A percentile compares a stretch with the other conserved stretches of the same genome.
Conservation (phyloP, 2,888 invertebrate species). For the Epiblema foenella region DNA sequence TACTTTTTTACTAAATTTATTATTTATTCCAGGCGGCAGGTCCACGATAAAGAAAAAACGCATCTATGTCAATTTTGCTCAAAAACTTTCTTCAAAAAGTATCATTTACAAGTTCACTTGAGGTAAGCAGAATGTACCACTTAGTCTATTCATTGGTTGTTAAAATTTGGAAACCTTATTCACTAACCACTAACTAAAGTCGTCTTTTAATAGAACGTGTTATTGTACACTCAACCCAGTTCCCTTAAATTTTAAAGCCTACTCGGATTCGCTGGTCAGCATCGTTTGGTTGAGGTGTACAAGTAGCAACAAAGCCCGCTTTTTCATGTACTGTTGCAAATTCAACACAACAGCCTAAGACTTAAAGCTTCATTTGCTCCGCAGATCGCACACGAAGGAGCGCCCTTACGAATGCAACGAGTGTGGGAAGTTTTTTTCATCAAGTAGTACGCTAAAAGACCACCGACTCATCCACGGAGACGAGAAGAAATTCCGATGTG, state of each 20-base stretch:
- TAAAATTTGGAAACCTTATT: too few relatives aligned
- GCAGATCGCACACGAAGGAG: conserved; percentile 76
- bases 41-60: conserved; percentile 74
- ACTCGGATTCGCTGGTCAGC: too few relatives aligned
- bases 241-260: too few relatives aligned
- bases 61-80: conserved; percentile 79
- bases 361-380: conserved; percentile 3
- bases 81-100: conserved; percentile 77
- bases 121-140: conserved; percentile 59
- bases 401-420: conserved; percentile 68
- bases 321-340: background rate
- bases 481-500: conserved; percentile 59
- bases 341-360: background rate
- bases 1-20: too few relatives aligned
- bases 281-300: too few relatives aligned
- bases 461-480: conserved; percentile 66
- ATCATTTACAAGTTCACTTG: conserved; percentile 72
- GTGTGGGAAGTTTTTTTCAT: conserved; percentile 67
- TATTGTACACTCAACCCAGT: too few relatives aligned
- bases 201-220: too few relatives aligned
- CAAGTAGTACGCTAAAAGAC: conserved; percentile 59
- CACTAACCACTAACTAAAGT: too few relatives aligned
- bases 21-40: conserved; percentile 67
- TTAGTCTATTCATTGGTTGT: too few relatives aligned
- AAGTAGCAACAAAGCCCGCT: too few relatives aligned